A percentile compares a stretch with the other conserved stretches of the same genome.
These are phyloP conservation scores for Drosophila nebulosa DNA, from an alignment of 1,140 invertebrate genomes.

Conservation along the genomic window DNA sequence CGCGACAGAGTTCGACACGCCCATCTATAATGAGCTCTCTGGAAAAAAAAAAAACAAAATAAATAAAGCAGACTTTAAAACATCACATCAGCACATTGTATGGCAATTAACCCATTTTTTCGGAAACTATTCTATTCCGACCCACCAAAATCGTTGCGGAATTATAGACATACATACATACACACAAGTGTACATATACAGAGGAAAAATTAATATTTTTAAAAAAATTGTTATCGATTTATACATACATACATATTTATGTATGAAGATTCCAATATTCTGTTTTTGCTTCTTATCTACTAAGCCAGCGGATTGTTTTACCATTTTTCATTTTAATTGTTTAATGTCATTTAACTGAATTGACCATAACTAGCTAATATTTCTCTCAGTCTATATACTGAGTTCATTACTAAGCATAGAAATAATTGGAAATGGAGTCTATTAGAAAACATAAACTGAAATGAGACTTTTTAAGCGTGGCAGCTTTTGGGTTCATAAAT, in stretches of 20 bases:
- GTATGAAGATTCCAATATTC: background rate
- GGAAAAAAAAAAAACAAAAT: background rate
- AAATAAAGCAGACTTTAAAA: conserved; percentile 10
- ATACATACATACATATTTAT: background rate
- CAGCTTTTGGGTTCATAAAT: conserved; percentile 24
- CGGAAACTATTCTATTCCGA: conserved; percentile 3
- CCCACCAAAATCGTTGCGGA: conserved; percentile 46
- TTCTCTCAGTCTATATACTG: background rate
- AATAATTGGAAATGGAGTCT: conserved; percentile 7
- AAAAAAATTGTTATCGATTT: background rate
- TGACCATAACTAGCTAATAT: background rate
- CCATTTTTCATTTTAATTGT: background rate
- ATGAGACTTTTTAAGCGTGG: conserved; percentile 1
- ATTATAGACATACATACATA: background rate
- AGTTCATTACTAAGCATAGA: background rate
- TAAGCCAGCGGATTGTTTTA: background rate
- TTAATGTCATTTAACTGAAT: background rate
- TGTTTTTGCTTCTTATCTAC: background rate
- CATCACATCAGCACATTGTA: conserved; percentile 44
- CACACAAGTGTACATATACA: background rate
- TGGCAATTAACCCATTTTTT: conserved; percentile 18
- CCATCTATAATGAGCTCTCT: conserved; percentile 54
- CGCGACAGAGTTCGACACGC: conserved; percentile 49
- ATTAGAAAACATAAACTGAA: background rate
- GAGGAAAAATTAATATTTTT: background rate